Base-by-base conservation (phyloP, 1,140 invertebrate genomes). In the Zaprionus ornatus region DNA sequence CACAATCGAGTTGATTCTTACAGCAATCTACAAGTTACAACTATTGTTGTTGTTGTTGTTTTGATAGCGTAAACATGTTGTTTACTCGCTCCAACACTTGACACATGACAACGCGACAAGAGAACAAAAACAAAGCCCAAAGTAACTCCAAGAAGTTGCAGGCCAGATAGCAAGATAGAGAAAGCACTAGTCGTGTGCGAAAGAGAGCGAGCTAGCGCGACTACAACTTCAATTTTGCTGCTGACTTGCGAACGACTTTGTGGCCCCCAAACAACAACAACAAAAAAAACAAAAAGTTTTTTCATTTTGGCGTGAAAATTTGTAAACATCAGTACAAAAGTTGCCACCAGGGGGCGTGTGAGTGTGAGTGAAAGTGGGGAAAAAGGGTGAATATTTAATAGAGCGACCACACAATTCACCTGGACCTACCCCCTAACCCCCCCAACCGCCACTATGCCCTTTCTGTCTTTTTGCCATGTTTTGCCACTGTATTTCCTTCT, bases 341-440 rank as follows among this genome's bases (percentile, higher is more conserved):
- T 42, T 32, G 48, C 23, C 59, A 57, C 27, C 19, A 54, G 37
- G 55, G 48, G 48, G 35, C 48, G 61, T 64, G 59, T 52, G 35
- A 60, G 40, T 50, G 19, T 23, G 42, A 56, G 62, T 19, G 40
- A 32, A 42, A 10, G 32, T 54, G 35, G 55, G 57, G 56, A 76
- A 80, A 88, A 87, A 76, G 84, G 84, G 85, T 88, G 84, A 84
- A 88, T 88, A 88, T 90, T 88, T 88, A 88, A 88, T 88, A 90
- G 84, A 79, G 55, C 71, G 45, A 52, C 40, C 56, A 67, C 66
- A 65, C 65, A 67, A 68, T 74, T 54, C 61, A 42, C 66, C 75
- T 69, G 57, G 21, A 40, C 52, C 48, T 35, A 3, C 1, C 45
- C 17, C 17, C 25, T 27, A 23, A 19, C 5, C 9, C 42, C 17